Base-by-base conservation (phyloP, 2,888 invertebrate species). In the Pammene aurita region DNA sequence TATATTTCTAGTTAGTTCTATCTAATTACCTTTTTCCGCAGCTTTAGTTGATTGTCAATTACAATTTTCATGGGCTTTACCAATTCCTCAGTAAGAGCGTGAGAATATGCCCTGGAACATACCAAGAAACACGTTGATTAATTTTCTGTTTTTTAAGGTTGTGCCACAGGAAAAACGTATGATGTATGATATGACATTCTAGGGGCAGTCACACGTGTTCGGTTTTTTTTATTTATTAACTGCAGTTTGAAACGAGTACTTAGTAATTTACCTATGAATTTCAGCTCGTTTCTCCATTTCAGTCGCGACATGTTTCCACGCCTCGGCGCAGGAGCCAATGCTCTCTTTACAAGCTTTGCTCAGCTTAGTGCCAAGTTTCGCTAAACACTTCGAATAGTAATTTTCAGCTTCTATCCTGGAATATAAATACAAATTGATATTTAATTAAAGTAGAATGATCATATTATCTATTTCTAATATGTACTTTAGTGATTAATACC, bases 241-340 rank as follows among this genome's bases (percentile, higher is more conserved):
- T 9, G 38, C 0, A 9, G 38, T 9, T 38, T 9, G 7, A 38
- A 35, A 35, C 6, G 38, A 38, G 9, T 38, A 9, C 7, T 1
- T 38, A 9, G 42, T 38, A 42, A 4, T 11, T 6, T 86, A 94
- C 94, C 95, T 95, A 93, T 98, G 98, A 66, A 97, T 95, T 84
- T 98, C 98, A 44, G 98, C 96, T 79, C 97, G 96, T 74, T 96
- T 95, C 87, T 98, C 98, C 95, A 98, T 96, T 89, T 98, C 97
- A n/a, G 95, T 92, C 62, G 97, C 97, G 71, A 97, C 97, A 74
- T 96, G 95, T 87, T 97, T 96, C 98, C 98, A 98, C 66, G 97
- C 97, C 78, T 97, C 96, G 76, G 96, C 96, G 77, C 98, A 94
- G 61, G 96, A 95, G 61, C 96, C 96, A 46, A 95, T 94, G 75